Percentiles rank a stretch among this genome's conserved stretches.
Conservation (phyloP, 2,113 vertebrate genomes). For the Sinocyclocheilus grahami region DNA sequence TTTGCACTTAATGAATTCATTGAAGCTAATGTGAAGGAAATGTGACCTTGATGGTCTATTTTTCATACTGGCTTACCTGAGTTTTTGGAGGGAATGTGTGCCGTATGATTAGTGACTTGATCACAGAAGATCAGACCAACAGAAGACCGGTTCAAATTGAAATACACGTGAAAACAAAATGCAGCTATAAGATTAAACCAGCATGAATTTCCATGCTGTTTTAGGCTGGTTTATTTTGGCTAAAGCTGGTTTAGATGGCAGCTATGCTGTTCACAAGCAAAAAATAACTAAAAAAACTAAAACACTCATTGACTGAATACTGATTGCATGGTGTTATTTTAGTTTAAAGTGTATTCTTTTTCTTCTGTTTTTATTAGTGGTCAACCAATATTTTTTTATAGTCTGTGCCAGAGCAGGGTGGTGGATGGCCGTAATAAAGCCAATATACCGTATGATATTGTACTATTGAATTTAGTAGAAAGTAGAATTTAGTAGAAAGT, state of each 20-base stretch:
- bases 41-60: constrained; percentile 27
- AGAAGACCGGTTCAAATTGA: background rate
- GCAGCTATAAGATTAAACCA: background rate
- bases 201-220: background rate
- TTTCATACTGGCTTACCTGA: background rate
- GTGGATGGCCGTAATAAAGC: background rate
- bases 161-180: background rate
- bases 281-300: background rate
- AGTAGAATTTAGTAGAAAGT: too few species aligned
- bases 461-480: background rate
- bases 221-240: background rate
- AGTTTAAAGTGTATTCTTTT: background rate
- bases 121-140: background rate
- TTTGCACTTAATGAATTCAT: constrained; percentile 46
- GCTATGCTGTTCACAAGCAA: background rate
- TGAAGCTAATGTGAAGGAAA: constrained; percentile 39
- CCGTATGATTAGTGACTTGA: background rate
- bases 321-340: background rate
- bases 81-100: constrained; percentile 35
- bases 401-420: background rate
- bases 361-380: background rate
- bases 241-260: background rate
- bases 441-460: background rate
- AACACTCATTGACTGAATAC: background rate
- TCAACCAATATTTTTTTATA: background rate